phyloP scores from a whole-genome alignment of 2,797 vertebrate species.

The Rhabdomys pumilio region DNA sequence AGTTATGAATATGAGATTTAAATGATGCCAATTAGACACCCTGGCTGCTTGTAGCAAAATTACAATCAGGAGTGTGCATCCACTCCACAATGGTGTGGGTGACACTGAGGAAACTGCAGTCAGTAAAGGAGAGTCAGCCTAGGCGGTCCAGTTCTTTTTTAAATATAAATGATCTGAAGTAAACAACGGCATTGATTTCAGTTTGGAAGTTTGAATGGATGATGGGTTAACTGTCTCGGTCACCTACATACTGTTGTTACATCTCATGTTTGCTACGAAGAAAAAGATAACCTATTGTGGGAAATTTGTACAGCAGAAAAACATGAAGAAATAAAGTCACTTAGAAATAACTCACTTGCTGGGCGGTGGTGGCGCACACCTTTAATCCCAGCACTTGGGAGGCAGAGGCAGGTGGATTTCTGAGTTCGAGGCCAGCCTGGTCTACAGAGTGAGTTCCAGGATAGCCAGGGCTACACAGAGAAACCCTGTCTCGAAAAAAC shows the following conservation, averaged over 20 bases:
- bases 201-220: background rate
- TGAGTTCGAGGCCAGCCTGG: too few species aligned
- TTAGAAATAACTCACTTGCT: background rate
- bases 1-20: slow-evolving; percentile 44
- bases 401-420: too few species aligned
- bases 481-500: too few species aligned
- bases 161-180: background rate
- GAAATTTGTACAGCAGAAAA: background rate
- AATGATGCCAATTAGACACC: background rate
- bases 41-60: slow-evolving; percentile 37
- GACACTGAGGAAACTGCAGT: background rate
- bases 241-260: background rate
- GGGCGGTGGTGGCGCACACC: too few species aligned
- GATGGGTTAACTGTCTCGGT: background rate
- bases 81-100: background rate
- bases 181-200: slow-evolving; percentile 7
- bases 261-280: background rate
- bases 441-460: too few species aligned
- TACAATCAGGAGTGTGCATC: background rate
- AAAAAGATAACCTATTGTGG: background rate
- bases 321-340: background rate
- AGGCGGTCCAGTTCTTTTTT: background rate
- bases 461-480: too few species aligned
- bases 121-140: background rate
- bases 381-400: too few species aligned